Base-by-base conservation (phyloP, 2,797 vertebrate species). In the Hemibagrus guttatus region DNA sequence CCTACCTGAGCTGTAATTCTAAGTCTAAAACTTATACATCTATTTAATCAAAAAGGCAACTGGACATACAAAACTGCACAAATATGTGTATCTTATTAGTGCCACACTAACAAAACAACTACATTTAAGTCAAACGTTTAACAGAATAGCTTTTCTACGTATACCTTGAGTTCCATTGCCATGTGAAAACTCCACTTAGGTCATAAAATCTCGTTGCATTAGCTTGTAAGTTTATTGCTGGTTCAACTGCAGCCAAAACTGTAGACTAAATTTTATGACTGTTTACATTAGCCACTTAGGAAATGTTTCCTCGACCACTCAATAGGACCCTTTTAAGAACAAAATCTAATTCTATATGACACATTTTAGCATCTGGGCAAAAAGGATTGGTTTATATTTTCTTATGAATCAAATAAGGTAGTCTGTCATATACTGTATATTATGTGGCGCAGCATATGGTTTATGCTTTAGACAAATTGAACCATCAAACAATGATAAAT, bases 161-260 rank as follows among this genome's bases (percentile, higher is more conserved):
- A 6, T 5, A 81, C 39, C 23, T 49, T 17, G 3, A 28, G 46
- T 81, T 63, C 39, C 63, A 66, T 68, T 31, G 52, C 58, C 59
- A 81, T n/a, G 79, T 81, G 59, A 81, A 49, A 81, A 81, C 79
- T 64, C 39, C 79, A 64, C 79, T 81, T 63, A 63, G 79, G 58
- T 81, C 79, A 66, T 52, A 52, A 82, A 52, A 68, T 31, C 63
- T 68, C 6, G n/a, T 54, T 82, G 61, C 81, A 82, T n/a, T n/a
- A 84, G 54, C 35, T 61, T 61, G 39, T 21, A 46, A 59, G 35
- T 63, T 69, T 84, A 74, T 66, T 68, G 46, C 59, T 76, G 46
- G 1, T 19, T 87, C 52, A 35, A 59, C 39, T 83, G 86, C 28
- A 78, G 49, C 42, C 69, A 74, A 82, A 85, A 39, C n/a, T 76